A percentile compares a stretch with the other conserved stretches of the same genome.
Conservation (phyloP, 2,888 invertebrate species). For the Panzeria rudis region DNA sequence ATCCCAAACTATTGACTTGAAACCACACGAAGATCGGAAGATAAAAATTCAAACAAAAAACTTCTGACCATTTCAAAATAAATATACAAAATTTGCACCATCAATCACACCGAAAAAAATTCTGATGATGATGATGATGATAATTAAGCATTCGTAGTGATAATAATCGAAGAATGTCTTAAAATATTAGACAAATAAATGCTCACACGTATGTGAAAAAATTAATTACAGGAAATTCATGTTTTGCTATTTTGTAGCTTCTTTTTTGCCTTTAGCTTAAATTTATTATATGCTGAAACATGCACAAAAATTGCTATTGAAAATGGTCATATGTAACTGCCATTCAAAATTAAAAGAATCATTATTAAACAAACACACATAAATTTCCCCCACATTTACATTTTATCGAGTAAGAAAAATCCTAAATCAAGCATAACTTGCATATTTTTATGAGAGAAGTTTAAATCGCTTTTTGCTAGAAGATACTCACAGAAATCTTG, state of each 20-base stretch:
- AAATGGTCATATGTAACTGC: constrained; percentile 58
- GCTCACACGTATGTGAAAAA: background rate
- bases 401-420: background rate
- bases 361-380: constrained; percentile 28
- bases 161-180: constrained; percentile 28
- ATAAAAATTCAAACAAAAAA: constrained; percentile 17
- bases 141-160: constrained; percentile 2
- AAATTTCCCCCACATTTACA: constrained; percentile 12
- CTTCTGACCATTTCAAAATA: constrained; percentile 45
- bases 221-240: constrained; percentile 32
- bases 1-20: background rate
- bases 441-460: constrained; percentile 61
- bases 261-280: background rate
- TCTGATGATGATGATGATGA: constrained; percentile 18
- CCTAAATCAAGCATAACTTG: constrained; percentile 40
- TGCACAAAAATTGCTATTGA: constrained; percentile 39
- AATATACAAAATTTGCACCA: constrained; percentile 57
- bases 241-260: background rate
- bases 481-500: background rate
- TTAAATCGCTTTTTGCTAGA: constrained; percentile 29
- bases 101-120: constrained; percentile 55
- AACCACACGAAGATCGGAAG: background rate
- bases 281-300: constrained; percentile 41
- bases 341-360: constrained; percentile 63
- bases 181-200: constrained; percentile 10